Evolutionary conservation across 2,888 invertebrate genomes (phyloP), one percentile per base, ranked within the genome.

Genomic region (Zaprionus bogoriensis): DNA sequence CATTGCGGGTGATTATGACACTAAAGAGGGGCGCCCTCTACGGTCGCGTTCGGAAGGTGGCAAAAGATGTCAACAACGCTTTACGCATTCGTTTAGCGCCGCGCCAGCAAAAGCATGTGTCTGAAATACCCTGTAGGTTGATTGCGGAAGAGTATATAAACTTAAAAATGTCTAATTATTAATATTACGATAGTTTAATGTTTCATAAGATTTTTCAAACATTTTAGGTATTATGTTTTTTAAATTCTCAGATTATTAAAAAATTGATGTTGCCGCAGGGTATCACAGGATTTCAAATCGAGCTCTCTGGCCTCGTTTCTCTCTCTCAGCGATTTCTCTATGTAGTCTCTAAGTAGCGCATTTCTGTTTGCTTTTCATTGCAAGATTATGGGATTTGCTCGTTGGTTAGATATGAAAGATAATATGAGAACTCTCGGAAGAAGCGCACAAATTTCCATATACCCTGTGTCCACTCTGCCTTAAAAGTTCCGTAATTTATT

Each of bases 1-100:
- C 54, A 57, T 53, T 65, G 60, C 50, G 30, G 63, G 63, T 81
- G 82, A 84, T 83, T 83, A 83, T 81, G 82, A 83, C 84, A 84
- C 79, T 82, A 81, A 84, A 83, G 73, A 82, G 81, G 74, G 74
- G 62, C 68, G 32, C 23, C 39, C 51, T 60, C 46, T 39, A 23
- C 20, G 36, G 32, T 54, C 39, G 51, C 38, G 28, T 39, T 53
- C 32, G 22, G 60, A 39, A 51, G 30, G 38, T 32, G 28, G 46
- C 46, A 69, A n/a, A 72, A 77, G 69, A 67, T 75, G 73, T 73
- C 73, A 65, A 61, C 63, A 60, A 60, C 46, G 67, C 50, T 60
- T 67, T 75, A 73, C 47, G 71, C 67, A 55, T 71, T 71, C 52
- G 59, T 25, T 71, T 71, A 68, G 23, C 27, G 36, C 12, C 20